Percentiles rank a stretch among this genome's conserved stretches.
These are phyloP conservation scores for Narcine bancroftii DNA, from an alignment of 2,113 vertebrate species.

Conservation along the genomic window DNA sequence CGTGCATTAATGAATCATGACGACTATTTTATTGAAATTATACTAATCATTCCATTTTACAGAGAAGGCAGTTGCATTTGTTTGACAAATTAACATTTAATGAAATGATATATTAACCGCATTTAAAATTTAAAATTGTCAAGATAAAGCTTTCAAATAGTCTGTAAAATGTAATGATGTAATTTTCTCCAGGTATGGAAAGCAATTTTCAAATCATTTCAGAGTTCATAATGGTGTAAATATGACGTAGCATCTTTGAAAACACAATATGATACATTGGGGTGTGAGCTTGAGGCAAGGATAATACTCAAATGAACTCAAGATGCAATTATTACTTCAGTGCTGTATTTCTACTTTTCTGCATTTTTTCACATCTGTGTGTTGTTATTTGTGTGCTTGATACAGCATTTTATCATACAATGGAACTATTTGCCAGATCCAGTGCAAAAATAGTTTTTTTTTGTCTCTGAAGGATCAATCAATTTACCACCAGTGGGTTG, in stretches of 20 bases:
- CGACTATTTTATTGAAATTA: background rate
- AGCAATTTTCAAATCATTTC: conserved; percentile 11
- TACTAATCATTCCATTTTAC: background rate
- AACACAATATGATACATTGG: background rate
- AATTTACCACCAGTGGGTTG: background rate
- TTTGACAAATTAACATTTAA: conserved; percentile 28
- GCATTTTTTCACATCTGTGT: background rate
- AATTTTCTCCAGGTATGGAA: background rate
- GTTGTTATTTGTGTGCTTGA: background rate
- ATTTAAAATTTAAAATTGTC: conserved; percentile 2
- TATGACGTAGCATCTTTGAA: too few species aligned
- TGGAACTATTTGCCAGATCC: background rate
- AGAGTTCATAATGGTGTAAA: background rate
- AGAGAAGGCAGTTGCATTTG: background rate
- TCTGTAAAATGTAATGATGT: background rate
- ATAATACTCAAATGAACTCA: background rate
- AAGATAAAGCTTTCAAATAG: background rate
- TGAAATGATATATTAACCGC: background rate
- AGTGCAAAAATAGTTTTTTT: background rate
- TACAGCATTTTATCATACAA: too few species aligned
- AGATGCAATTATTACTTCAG: background rate
- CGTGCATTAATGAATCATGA: background rate
- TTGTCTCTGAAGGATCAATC: background rate
- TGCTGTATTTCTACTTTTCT: background rate
- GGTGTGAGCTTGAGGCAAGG: background rate